These are phyloP conservation scores for Gambusia holbrooki DNA, from an alignment of 2,113 vertebrate genomes.

Conservation along the genomic window DNA sequence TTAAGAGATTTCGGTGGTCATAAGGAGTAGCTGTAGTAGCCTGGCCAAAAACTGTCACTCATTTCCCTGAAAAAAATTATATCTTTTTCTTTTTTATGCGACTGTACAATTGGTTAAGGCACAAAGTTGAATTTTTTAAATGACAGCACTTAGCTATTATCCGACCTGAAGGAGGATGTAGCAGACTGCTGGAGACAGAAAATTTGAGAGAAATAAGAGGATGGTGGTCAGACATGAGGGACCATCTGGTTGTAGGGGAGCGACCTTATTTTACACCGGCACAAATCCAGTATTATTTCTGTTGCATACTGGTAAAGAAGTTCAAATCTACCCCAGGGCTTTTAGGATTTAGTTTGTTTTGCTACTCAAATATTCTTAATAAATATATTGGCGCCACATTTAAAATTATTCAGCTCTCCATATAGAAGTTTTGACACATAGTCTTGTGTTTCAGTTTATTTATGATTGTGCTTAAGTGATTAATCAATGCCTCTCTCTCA, in stretches of 20 bases:
- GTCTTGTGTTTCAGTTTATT: background rate
- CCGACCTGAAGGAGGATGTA: slow-evolving; percentile 30
- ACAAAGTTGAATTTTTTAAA: slow-evolving; percentile 63
- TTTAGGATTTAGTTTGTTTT: slow-evolving; percentile 28
- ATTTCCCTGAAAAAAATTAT: too few relatives aligned
- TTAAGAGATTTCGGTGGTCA: too few relatives aligned
- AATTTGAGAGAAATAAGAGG: slow-evolving; percentile 16
- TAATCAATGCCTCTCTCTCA: background rate
- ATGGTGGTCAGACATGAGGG: slow-evolving; percentile 43
- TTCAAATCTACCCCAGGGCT: slow-evolving; percentile 35
- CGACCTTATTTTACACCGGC: slow-evolving; percentile 65
- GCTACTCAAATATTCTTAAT: background rate
- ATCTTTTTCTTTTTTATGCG: slow-evolving; percentile 49
- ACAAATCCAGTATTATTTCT: slow-evolving; percentile 36
- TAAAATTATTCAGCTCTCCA: background rate
- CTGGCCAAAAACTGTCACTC: too few relatives aligned
- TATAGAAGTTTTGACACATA: background rate
- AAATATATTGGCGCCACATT: background rate
- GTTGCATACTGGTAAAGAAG: slow-evolving; percentile 17
- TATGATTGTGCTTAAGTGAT: background rate
- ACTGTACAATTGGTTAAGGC: slow-evolving; percentile 50
- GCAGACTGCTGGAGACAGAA: slow-evolving; percentile 33
- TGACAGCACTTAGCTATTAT: slow-evolving; percentile 66
- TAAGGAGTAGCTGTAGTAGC: too few relatives aligned
- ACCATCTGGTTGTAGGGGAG: slow-evolving; percentile 66